phyloP scores from a whole-genome alignment of 2,888 invertebrate genomes.

The Morpho helenor region DNA sequence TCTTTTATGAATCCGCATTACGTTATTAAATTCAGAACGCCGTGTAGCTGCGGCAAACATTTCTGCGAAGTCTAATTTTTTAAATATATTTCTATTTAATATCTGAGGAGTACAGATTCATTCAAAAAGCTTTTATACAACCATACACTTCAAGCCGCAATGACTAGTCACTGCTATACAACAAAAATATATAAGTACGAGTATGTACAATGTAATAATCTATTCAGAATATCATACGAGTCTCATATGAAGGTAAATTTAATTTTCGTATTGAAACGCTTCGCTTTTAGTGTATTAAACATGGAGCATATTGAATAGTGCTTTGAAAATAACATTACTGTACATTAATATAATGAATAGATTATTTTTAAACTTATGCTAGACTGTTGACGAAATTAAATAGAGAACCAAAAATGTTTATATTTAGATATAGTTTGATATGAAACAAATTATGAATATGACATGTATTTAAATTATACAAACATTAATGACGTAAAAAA shows the following conservation, averaged over 20 bases:
- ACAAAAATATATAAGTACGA: constrained; percentile 24
- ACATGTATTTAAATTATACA: too few relatives aligned
- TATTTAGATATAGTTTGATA: too few relatives aligned
- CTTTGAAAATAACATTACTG: constrained; percentile 16
- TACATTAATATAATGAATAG: constrained; percentile 23
- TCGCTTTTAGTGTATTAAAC: constrained; percentile 9
- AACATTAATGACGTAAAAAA: too few relatives aligned
- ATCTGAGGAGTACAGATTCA: constrained; percentile 20
- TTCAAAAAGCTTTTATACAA: constrained; percentile 32
- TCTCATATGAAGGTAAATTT: background rate
- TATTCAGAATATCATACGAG: constrained; percentile 38
- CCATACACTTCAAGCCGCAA: constrained; percentile 34
- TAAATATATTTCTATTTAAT: constrained; percentile 7
- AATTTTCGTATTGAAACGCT: constrained; percentile 5
- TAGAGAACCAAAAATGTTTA: background rate
- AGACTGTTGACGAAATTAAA: constrained; percentile 18
- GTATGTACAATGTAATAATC: constrained; percentile 34
- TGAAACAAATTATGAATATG: too few relatives aligned
- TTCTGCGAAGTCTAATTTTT: constrained; percentile 4
- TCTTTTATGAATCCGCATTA: constrained; percentile 16
- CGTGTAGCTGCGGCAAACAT: constrained; percentile 1
- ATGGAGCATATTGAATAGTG: constrained; percentile 2
- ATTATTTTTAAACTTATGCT: constrained; percentile 20
- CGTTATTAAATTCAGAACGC: constrained; percentile 7
- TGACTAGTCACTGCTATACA: constrained; percentile 58